A percentile compares a stretch with the other conserved stretches of the same genome.
phyloP scores from a whole-genome alignment of 2,113 vertebrate genomes.

The Felis catus region DNA sequence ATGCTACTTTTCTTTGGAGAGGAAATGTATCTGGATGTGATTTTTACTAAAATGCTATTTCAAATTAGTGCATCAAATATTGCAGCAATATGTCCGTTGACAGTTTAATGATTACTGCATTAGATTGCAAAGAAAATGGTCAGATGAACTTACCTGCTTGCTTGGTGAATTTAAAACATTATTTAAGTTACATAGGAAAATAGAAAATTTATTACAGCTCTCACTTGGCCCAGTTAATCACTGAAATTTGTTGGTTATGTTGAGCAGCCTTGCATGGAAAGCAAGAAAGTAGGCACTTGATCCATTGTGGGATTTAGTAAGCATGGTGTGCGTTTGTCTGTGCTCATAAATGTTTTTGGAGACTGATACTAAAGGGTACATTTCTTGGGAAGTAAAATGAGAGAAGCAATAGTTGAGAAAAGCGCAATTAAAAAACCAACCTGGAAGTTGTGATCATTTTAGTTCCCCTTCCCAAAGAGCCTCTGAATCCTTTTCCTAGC shows the following conservation, averaged over 20 bases:
- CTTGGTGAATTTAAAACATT: constrained; percentile 82
- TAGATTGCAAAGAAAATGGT: constrained; percentile 83
- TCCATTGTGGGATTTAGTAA: constrained; percentile 71
- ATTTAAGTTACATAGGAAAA: constrained; percentile 77
- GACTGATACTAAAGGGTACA: constrained; percentile 37
- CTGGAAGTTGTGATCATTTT: constrained; percentile 63
- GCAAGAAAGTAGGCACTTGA: constrained; percentile 64
- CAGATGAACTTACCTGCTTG: constrained; percentile 83
- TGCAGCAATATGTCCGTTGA: constrained; percentile 85
- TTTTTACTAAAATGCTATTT: constrained; percentile 87
- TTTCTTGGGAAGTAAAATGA: constrained; percentile 69
- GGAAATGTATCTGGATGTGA: constrained; percentile 86
- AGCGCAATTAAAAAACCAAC: constrained; percentile 47
- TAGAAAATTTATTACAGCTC: constrained; percentile 81
- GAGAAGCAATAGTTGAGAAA: constrained; percentile 54
- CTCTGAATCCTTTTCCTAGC: constrained; percentile 47
- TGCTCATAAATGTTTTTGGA: constrained; percentile 18
- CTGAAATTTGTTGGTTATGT: constrained; percentile 82
- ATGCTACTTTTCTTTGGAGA: constrained; percentile 75
- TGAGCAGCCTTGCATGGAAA: constrained; percentile 79
- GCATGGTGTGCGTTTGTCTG: neutral
- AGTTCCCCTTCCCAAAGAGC: constrained; percentile 56
- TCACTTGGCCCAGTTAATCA: constrained; percentile 80
- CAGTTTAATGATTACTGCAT: constrained; percentile 89
- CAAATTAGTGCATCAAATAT: constrained; percentile 88